phyloP scores from a whole-genome alignment of 2,888 invertebrate species.

The Sesamia inferens region DNA sequence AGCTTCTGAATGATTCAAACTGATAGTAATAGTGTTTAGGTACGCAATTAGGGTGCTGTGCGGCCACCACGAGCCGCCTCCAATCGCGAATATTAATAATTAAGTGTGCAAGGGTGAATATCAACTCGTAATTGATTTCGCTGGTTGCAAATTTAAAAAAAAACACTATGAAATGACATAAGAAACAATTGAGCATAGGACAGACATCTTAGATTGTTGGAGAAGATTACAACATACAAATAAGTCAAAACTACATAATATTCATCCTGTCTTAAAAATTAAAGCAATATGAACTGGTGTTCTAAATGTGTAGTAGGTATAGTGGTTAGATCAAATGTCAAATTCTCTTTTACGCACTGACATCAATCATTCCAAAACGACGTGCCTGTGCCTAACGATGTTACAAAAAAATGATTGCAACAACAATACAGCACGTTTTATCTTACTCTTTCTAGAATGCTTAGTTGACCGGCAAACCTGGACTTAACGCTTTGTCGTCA shows the following conservation, averaged over 20 bases:
- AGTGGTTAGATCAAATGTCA: constrained; percentile 15
- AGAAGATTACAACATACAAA: background rate
- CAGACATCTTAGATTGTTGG: background rate
- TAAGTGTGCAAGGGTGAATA: constrained; percentile 9
- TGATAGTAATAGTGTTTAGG: no score
- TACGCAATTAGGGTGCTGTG: no score
- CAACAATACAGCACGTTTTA: constrained; percentile 33
- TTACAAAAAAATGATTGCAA: constrained; percentile 39
- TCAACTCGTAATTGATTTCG: background rate
- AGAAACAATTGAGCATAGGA: background rate
- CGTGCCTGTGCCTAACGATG: constrained; percentile 29
- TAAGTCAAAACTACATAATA: background rate
- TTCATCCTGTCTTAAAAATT: background rate
- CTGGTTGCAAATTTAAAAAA: background rate
- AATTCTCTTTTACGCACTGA: constrained; percentile 33
- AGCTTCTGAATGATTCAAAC: no score
- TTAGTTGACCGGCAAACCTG: constrained; percentile 31
- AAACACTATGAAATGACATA: background rate
- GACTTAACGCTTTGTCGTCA: constrained; percentile 3
- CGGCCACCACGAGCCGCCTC: no score
- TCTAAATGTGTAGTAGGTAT: background rate
- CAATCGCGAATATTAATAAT: no score
- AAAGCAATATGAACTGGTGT: background rate
- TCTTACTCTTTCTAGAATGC: constrained; percentile 32
- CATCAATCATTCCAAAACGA: constrained; percentile 44